Conservation (phyloP, 2,888 invertebrate species). For the Sphecodes monilicornis region DNA sequence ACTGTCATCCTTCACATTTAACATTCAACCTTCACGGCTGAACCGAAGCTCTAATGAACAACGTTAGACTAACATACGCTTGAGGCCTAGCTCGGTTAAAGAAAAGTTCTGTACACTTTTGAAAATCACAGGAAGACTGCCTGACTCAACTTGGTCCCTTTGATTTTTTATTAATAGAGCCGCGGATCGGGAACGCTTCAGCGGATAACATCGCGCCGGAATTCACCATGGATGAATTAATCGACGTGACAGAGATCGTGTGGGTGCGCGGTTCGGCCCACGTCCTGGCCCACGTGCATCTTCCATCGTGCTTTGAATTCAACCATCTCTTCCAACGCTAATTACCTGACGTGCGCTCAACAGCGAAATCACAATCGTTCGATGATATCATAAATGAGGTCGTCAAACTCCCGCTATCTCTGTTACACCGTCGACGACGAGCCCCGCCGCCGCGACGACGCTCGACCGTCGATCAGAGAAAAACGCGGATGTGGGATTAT, state of each 20-base stretch:
- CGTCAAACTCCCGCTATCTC: slow-evolving; percentile 39
- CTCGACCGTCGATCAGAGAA: slow-evolving; percentile 9
- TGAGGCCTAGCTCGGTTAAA: no score
- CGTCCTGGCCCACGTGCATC: slow-evolving; percentile 75
- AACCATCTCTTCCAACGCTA: slow-evolving; percentile 61
- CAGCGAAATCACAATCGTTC: slow-evolving; percentile 60
- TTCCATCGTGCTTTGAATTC: slow-evolving; percentile 62
- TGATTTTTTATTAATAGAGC: not conserved
- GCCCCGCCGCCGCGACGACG: not conserved
- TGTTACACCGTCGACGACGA: not conserved
- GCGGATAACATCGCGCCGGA: slow-evolving; percentile 55
- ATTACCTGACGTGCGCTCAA: slow-evolving; percentile 61
- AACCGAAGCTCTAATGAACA: not conserved
- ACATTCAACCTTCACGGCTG: not conserved
- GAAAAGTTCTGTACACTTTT: not conserved
- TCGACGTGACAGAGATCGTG: slow-evolving; percentile 49
- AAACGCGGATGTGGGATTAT: slow-evolving; percentile 36
- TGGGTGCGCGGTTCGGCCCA: slow-evolving; percentile 67
- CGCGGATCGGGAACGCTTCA: slow-evolving; percentile 29
- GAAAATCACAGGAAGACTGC: not conserved
- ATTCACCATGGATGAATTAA: slow-evolving; percentile 63
- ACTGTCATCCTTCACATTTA: not conserved
- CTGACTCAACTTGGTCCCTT: not conserved
- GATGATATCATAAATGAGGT: slow-evolving; percentile 60
- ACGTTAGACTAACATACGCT: not conserved